These are phyloP conservation scores for Dryas iulia DNA, from an alignment of 1,140 invertebrate species.

Conservation along the genomic window DNA sequence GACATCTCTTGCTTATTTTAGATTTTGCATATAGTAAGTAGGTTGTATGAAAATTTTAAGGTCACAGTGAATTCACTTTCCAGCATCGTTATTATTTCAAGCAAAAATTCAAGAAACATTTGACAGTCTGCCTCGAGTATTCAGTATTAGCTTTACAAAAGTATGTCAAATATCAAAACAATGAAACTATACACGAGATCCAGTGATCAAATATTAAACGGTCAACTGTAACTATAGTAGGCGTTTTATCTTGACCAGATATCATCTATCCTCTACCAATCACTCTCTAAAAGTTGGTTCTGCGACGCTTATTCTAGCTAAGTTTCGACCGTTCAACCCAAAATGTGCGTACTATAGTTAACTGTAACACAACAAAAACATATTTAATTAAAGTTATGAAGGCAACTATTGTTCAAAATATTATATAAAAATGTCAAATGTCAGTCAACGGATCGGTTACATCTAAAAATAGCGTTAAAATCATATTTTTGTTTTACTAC, in stretches of 20 bases:
- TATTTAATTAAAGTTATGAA: slow-evolving; percentile 17
- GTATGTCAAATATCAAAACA: neutral
- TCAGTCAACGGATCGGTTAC: neutral
- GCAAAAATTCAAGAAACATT: too few relatives aligned
- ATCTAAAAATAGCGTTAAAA: slow-evolving; percentile 1
- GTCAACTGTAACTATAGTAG: neutral
- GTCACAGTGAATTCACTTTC: too few relatives aligned
- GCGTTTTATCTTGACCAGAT: too few relatives aligned
- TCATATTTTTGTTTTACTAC: neutral
- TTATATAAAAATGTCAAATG: neutral
- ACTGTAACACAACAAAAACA: neutral
- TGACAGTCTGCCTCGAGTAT: neutral
- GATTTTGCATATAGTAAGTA: too few relatives aligned
- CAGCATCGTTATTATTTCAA: too few relatives aligned
- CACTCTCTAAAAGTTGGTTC: too few relatives aligned
- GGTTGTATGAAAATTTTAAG: too few relatives aligned
- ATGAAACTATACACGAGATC: neutral
- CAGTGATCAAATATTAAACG: neutral
- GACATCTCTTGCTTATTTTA: too few relatives aligned
- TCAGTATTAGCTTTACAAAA: neutral
- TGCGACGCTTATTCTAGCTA: too few relatives aligned
- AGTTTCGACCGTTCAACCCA: too few relatives aligned
- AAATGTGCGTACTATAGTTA: too few relatives aligned
- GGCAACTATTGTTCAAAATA: neutral
- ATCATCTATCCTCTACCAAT: too few relatives aligned